Conservation (phyloP, 2,888 invertebrate species). For the Drosophila flavopinicola region DNA sequence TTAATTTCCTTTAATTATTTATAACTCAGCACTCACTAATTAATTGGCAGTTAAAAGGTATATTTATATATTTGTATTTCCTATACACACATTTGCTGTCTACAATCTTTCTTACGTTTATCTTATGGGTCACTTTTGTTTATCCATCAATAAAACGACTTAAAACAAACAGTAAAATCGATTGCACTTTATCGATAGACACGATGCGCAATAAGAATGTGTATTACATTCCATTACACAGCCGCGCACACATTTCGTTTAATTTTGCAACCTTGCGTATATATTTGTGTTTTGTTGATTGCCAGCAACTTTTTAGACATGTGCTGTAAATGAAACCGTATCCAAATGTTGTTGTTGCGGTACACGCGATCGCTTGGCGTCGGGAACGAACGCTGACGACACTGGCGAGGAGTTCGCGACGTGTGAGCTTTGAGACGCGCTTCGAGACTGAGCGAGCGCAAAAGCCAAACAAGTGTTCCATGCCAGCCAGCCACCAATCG, state of each 20-base stretch:
- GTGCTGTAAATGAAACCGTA: slow-evolving; percentile 40
- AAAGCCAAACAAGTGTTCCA: slow-evolving; percentile 74
- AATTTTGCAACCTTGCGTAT: slow-evolving; percentile 46
- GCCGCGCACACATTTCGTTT: slow-evolving; percentile 29
- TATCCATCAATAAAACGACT: neutral
- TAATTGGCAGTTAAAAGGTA: neutral
- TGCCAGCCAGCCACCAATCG: slow-evolving; percentile 24
- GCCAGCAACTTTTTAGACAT: slow-evolving; percentile 31
- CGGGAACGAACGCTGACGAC: slow-evolving; percentile 14
- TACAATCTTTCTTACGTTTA: slow-evolving; percentile 11
- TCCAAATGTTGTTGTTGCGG: slow-evolving; percentile 40
- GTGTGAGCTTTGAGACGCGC: slow-evolving; percentile 75
- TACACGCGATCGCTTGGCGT: slow-evolving; percentile 44
- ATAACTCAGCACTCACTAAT: neutral
- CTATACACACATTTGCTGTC: neutral
- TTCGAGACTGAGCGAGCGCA: slow-evolving; percentile 67
- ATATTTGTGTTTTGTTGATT: slow-evolving; percentile 13
- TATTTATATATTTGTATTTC: neutral
- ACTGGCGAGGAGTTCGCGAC: slow-evolving; percentile 31
- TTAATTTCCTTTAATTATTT: neutral
- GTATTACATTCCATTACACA: slow-evolving; percentile 38
- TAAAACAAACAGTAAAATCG: slow-evolving; percentile 13
- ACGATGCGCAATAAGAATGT: slow-evolving; percentile 12
- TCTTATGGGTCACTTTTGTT: neutral
- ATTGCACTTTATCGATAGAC: slow-evolving; percentile 12